Base-by-base conservation (phyloP, 2,113 vertebrate species). In the Ameiurus melas region DNA sequence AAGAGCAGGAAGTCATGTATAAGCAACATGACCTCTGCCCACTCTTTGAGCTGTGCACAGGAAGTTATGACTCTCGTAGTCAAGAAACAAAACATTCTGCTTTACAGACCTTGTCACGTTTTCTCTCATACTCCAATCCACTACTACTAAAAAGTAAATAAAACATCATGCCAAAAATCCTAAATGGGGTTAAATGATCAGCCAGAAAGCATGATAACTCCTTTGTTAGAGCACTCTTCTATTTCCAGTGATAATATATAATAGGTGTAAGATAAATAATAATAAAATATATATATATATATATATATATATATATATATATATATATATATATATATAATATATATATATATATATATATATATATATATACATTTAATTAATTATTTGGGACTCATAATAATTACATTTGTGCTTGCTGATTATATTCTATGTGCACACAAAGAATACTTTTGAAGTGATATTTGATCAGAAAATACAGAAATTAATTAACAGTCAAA, bases 1-100 rank as follows among this genome's bases (percentile, higher is more conserved):
- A 73, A 75, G 83, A 89, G 85, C 86, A 90, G 91, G 91, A 91
- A 89, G 87, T 89, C 79, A 78, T 89, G 86, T 83, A 85, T 83
- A 79, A 80, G 87, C 47, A 83, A 39, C 53, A 10, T 89, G 86
- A 88, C 88, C 86, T 89, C 79, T 60, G 73, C 27, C 73, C 81
- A 53, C 66, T 82, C 75, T 70, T 62, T 85, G 13, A 55, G 27
- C 51, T 83, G 89, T 57, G 85, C 33, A 87, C 88, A 91, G 90
- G 90, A 91, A 91, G 84, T 80, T 66, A 75, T 87, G 87, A 90
- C 84, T 85, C 81, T 77, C 39, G 17, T 8, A 79, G 85, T 87
- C 90, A 87, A 84, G 51, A 70, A 83, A 60, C n/a, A 66, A 88
- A 33, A 79, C 43, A 88, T 89, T 60, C 73, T 78, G 70, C 60